Base-by-base conservation (phyloP, 1,140 invertebrate genomes). In the Bombus soroeensis region DNA sequence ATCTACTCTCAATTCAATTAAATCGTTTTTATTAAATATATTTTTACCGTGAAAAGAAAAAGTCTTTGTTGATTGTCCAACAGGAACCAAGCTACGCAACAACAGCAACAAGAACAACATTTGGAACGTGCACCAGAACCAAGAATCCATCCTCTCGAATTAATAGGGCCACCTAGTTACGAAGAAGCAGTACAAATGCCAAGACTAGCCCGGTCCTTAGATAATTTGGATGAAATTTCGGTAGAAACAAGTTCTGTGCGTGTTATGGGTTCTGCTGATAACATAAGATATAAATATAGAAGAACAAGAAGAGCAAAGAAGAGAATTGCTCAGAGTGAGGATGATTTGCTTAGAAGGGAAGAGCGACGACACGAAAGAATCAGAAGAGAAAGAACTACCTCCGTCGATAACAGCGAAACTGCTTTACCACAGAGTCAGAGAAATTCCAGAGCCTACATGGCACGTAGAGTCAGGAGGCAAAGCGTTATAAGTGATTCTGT, bases 121-220 rank as follows among this genome's bases (percentile, higher is more conserved):
- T 83, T 84, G 57, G 93, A 92, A 77, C 92, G 90, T 95, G 94
- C 53, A 91, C 96, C 85, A 93, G 96, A 91, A 94, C 97, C 87
- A 93, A 96, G 90, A 95, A 97, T 95, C 95, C 96, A 92, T 88
- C 94, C 94, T 10, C 93, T 96, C 81, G 97, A 97, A 94, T 93
- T 97, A 28, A 95, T 97, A 59, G 95, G 95, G 13, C 96, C 97
- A 78, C 97, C 97, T 2, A 96, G 96, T n/a, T 97, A 97, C 90
- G 96, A 96, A 86, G 97, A 97, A 94, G 97, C 97, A 22, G 94
- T 97, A 76, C 95, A 96, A 15, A 97, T 97, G 96, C 97, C 97
- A 32, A 96, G 96, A 90, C 64, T 95, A 28, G 92, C 92, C 25
- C 93, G 88, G 13, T 95, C 95, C 10, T 84, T 95, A 68, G 94